These are phyloP conservation scores for Dyspetes luteomarginatus DNA, from an alignment of 2,888 invertebrate genomes.

Conservation along the genomic window DNA sequence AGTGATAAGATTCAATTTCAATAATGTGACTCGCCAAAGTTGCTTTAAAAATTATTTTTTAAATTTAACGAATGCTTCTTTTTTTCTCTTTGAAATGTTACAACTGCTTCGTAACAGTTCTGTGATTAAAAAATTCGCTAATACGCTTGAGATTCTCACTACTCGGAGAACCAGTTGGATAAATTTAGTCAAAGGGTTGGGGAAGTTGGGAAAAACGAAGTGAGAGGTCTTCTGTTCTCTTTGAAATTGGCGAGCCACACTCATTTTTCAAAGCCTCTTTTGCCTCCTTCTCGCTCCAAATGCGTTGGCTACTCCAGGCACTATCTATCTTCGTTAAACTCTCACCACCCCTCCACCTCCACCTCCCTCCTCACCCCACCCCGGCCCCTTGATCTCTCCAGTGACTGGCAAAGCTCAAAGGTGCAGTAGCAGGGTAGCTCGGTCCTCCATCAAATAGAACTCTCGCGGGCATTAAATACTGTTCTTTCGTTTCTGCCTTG, in stretches of 20 bases:
- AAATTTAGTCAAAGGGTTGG: slow-evolving; percentile 21
- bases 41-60: slow-evolving; percentile 6
- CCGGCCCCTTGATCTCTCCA: slow-evolving; percentile 13
- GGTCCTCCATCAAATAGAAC: slow-evolving; percentile 56
- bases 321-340: slow-evolving; percentile 20
- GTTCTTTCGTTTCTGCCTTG: slow-evolving; percentile 60
- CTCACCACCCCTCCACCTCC: neutral
- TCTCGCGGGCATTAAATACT: slow-evolving; percentile 58
- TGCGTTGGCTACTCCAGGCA: slow-evolving; percentile 7
- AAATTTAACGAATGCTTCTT: neutral
- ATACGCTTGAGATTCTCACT: slow-evolving; percentile 7
- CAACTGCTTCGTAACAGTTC: neutral
- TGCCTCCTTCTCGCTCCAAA: neutral
- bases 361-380: neutral
- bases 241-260: slow-evolving; percentile 43
- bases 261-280: slow-evolving; percentile 11
- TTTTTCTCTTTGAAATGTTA: neutral
- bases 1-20: too few species aligned
- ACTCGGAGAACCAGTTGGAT: slow-evolving; percentile 11
- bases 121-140: slow-evolving; percentile 15
- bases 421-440: slow-evolving; percentile 13
- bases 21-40: too few species aligned
- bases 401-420: slow-evolving; percentile 58
- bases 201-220: neutral
- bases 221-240: slow-evolving; percentile 49